phyloP scores from a whole-genome alignment of 1,140 invertebrate species.

The Leptinotarsa defecta region DNA sequence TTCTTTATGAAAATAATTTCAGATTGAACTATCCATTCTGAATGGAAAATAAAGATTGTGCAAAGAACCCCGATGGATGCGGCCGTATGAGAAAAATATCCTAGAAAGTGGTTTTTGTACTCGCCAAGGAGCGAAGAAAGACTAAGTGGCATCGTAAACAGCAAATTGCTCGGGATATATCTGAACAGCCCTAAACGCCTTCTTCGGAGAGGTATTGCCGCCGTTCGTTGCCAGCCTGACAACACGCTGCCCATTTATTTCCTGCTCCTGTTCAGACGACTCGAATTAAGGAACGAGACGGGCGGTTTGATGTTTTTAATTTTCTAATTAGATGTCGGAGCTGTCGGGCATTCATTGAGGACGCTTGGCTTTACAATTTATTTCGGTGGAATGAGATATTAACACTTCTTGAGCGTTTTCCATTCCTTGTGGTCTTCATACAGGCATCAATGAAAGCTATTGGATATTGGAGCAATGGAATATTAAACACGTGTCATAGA shows the following conservation, averaged over 20 bases:
- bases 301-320: slow-evolving; percentile 15
- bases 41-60: no score
- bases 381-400: no score
- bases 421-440: no score
- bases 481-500: no score
- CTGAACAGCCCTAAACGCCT: slow-evolving; percentile 36
- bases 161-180: slow-evolving; percentile 48
- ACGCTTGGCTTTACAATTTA: no score
- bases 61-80: background rate
- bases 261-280: background rate
- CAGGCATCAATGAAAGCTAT: no score
- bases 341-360: background rate
- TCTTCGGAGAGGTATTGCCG: slow-evolving; percentile 39
- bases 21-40: no score
- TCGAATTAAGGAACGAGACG: slow-evolving; percentile 14
- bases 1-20: no score
- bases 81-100: background rate
- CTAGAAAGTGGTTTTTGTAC: slow-evolving; percentile 13
- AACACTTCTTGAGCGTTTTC: no score
- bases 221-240: slow-evolving; percentile 12
- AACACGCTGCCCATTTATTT: slow-evolving; percentile 16
- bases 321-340: slow-evolving; percentile 10
- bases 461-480: no score
- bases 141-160: slow-evolving; percentile 47
- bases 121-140: slow-evolving; percentile 5